phyloP scores from a whole-genome alignment of 2,888 invertebrate genomes.

The Arenicola marina region DNA sequence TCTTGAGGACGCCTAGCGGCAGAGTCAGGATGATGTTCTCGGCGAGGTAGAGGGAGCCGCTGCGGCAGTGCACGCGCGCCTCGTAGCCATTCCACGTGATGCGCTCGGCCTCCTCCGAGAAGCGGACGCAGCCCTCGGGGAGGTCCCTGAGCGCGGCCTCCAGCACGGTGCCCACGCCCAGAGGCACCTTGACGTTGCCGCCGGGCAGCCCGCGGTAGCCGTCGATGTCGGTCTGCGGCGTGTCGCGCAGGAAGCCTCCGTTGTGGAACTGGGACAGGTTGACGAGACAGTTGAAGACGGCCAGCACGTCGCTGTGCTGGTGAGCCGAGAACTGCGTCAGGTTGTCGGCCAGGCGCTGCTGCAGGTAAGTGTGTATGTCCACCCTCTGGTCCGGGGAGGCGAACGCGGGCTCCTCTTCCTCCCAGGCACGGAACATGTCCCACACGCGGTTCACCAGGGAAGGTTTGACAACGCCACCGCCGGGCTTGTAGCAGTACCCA shows the following conservation, averaged over 20 bases:
- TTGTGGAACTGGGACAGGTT: slow-evolving; percentile 8
- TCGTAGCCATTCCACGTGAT: neutral
- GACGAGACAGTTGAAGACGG: slow-evolving; percentile 10
- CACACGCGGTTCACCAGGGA: slow-evolving; percentile 25
- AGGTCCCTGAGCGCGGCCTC: neutral
- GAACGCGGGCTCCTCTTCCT: neutral
- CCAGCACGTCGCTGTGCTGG: neutral
- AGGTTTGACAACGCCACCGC: slow-evolving; percentile 35
- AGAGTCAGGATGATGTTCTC: slow-evolving; percentile 80
- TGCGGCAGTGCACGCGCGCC: neutral
- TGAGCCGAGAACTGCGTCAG: neutral
- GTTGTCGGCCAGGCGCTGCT: neutral
- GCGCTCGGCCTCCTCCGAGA: neutral
- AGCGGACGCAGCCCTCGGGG: neutral
- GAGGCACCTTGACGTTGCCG: slow-evolving; percentile 12
- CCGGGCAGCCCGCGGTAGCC: slow-evolving; percentile 7
- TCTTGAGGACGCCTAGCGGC: slow-evolving; percentile 79
- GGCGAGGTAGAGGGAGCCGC: too few species aligned
- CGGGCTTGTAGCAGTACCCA: slow-evolving; percentile 32
- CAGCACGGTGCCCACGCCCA: neutral
- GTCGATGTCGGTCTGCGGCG: neutral
- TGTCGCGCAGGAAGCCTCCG: neutral
- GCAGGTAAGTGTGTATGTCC: neutral
- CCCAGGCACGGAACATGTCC: slow-evolving; percentile 1
- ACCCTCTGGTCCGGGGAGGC: neutral